phyloP scores from a whole-genome alignment of 1,140 invertebrate species.

The Tetramorium simillimum region DNA sequence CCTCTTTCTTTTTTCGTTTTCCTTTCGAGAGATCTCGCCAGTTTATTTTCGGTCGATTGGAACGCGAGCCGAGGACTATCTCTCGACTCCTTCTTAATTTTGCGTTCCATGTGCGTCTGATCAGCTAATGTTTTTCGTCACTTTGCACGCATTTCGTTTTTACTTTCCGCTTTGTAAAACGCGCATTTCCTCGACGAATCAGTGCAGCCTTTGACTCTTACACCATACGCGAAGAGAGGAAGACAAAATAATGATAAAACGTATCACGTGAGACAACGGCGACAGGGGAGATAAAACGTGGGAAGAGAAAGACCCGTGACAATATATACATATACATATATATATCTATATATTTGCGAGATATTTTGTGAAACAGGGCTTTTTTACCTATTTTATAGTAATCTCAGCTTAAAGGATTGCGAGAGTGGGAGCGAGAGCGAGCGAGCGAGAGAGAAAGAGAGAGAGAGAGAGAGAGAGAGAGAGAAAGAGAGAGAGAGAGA shows the following conservation, averaged over 20 bases:
- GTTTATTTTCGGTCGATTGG: slow-evolving; percentile 8
- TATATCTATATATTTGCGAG: slow-evolving; percentile 77
- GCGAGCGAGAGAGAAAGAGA: slow-evolving; percentile 45
- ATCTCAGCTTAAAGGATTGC: slow-evolving; percentile 77
- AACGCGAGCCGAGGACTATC: not conserved
- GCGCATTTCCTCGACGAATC: slow-evolving; percentile 27
- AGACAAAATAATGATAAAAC: not conserved
- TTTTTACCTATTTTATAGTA: slow-evolving; percentile 83
- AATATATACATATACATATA: slow-evolving; percentile 77
- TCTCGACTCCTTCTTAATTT: not conserved
- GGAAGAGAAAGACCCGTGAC: slow-evolving; percentile 67
- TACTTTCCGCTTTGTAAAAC: not conserved
- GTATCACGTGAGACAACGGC: slow-evolving; percentile 23
- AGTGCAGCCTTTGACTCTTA: slow-evolving; percentile 29
- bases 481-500: slow-evolving; percentile 41
- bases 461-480: slow-evolving; percentile 41
- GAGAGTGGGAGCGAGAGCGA: slow-evolving; percentile 57
- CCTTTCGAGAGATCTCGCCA: not conserved
- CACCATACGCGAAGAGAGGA: not conserved
- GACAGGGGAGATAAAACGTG: slow-evolving; percentile 45
- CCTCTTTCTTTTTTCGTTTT: not conserved
- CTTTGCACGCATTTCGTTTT: not conserved
- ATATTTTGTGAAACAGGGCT: slow-evolving; percentile 81
- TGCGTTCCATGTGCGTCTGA: not conserved
- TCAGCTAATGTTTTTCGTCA: slow-evolving; percentile 19